Conservation (phyloP, 1,140 invertebrate species). For the Stegodyphus mimosarum region DNA sequence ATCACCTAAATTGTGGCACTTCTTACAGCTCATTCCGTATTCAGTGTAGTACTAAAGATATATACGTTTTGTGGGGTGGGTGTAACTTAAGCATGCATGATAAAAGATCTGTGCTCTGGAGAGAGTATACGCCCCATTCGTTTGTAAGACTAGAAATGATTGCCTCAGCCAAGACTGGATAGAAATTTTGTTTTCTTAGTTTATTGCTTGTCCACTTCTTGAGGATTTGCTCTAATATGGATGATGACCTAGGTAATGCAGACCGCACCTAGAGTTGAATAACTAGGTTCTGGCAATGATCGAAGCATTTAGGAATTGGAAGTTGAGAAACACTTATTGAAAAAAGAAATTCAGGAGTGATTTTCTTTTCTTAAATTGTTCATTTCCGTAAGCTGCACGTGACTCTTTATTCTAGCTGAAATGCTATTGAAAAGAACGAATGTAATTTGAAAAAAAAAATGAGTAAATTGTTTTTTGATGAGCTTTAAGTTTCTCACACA, state of each 20-base stretch:
- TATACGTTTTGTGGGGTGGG: constrained; percentile 18
- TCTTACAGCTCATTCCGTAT: neutral
- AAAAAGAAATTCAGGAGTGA: neutral
- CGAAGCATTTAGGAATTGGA: neutral
- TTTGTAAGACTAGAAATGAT: neutral
- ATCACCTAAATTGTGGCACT: no score
- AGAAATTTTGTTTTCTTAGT: neutral
- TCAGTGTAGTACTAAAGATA: neutral
- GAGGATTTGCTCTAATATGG: neutral
- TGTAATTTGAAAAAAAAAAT: no score
- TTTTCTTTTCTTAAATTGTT: no score
- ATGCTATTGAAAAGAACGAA: no score
- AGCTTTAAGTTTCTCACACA: no score
- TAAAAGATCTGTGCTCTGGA: constrained; percentile 15
- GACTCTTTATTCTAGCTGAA: no score
- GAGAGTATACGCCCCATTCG: constrained; percentile 23
- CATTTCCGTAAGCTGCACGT: no score
- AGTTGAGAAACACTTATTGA: neutral
- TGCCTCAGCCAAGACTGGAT: neutral
- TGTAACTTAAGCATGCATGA: constrained; percentile 1
- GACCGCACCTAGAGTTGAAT: neutral
- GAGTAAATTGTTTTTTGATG: no score
- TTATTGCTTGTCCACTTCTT: neutral
- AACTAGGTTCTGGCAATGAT: neutral
- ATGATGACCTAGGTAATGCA: constrained; percentile 20